Evolutionary conservation across 35 echinoderm and acorn worm species (phyloP).

Genomic region (Lytechinus variegatus): DNA sequence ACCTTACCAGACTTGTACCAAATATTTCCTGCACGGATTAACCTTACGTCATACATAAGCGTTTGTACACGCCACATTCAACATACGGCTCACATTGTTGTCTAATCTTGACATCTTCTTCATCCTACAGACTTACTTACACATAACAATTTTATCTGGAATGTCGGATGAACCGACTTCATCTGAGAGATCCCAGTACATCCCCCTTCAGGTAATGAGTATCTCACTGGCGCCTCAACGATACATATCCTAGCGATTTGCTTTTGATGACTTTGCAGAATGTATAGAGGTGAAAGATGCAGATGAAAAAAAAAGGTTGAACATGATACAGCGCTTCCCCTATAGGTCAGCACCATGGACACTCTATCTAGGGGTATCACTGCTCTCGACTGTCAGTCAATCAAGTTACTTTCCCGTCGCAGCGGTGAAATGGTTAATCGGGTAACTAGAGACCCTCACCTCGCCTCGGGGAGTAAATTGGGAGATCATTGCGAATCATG

Average conservation of each 20-base stretch:
- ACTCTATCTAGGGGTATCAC: background rate
- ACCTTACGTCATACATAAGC: too few species aligned
- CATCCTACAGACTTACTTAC: too few species aligned
- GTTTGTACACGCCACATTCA: too few species aligned
- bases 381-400: background rate
- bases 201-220: background rate
- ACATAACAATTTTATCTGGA: too few species aligned
- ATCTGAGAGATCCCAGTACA: background rate
- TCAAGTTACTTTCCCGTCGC: background rate
- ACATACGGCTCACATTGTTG: too few species aligned
- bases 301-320: background rate
- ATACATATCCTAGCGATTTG: background rate
- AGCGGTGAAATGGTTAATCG: background rate
- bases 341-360: background rate
- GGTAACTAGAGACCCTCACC: background rate
- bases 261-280: background rate
- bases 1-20: too few species aligned
- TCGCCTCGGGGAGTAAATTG: background rate
- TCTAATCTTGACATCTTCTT: too few species aligned
- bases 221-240: background rate
- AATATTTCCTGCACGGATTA: too few species aligned
- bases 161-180: background rate
- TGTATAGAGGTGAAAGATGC: background rate
- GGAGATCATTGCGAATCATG: background rate
- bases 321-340: background rate